A percentile compares a stretch with the other conserved stretches of the same genome.
phyloP scores from a whole-genome alignment of 1,140 invertebrate genomes.

The Drosophila bocqueti region DNA sequence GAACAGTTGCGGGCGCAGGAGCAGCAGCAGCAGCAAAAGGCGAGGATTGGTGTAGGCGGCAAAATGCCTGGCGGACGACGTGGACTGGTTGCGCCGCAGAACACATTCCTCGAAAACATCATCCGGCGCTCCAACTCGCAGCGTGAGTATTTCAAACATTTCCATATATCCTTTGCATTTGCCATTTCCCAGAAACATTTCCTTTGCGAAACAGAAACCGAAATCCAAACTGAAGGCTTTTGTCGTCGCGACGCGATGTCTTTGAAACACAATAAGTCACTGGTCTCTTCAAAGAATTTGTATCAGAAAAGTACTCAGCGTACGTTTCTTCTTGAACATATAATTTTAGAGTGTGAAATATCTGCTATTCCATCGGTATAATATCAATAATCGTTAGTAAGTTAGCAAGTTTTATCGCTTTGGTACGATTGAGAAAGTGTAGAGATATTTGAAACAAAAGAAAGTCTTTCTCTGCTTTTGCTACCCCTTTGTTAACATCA shows the following conservation, averaged over 20 bases:
- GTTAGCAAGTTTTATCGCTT: neutral
- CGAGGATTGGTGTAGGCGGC: slow-evolving; percentile 63
- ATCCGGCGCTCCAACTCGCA: slow-evolving; percentile 98
- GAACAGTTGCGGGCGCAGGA: slow-evolving; percentile 4
- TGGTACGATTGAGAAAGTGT: too few relatives aligned
- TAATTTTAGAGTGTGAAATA: neutral
- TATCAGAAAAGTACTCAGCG: neutral
- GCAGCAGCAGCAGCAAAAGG: slow-evolving; percentile 18
- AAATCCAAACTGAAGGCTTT: neutral
- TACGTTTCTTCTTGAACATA: neutral
- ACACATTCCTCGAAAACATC: slow-evolving; percentile 99
- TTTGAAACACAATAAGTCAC: neutral
- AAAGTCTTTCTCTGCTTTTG: neutral
- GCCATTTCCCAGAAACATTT: neutral
- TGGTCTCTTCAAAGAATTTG: neutral
- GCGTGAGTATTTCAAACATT: slow-evolving; percentile 91
- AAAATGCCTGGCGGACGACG: slow-evolving; percentile 97
- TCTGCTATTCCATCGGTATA: neutral
- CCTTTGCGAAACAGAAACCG: neutral
- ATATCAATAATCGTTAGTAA: neutral
- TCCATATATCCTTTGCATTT: neutral
- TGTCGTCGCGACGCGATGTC: neutral
- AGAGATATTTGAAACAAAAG: neutral
- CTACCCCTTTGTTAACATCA: neutral
- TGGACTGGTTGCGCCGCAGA: slow-evolving; percentile 99